Evolutionary conservation across 2,888 invertebrate genomes (phyloP).

Genomic region (Phorcus lineatus): DNA sequence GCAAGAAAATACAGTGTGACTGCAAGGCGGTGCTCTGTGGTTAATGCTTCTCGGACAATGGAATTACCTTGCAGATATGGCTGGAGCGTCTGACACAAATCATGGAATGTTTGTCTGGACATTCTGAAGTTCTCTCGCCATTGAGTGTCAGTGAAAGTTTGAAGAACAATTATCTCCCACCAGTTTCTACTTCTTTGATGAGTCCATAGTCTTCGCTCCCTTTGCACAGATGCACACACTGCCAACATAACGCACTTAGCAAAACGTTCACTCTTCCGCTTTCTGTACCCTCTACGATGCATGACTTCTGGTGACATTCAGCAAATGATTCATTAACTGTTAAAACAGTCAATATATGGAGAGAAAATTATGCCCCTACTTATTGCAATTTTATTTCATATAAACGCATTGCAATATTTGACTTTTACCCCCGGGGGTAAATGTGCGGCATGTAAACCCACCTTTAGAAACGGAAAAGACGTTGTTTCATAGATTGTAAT

Average conservation of each 20-base stretch:
- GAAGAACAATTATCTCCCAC: conserved; percentile 6
- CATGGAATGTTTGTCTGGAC: not conserved
- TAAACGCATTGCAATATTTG: too few species aligned
- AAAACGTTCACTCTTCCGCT: not conserved
- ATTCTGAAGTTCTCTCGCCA: conserved; percentile 30
- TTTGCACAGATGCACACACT: not conserved
- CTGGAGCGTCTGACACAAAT: not conserved
- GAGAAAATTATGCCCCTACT: too few species aligned
- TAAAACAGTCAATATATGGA: too few species aligned
- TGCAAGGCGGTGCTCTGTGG: not conserved
- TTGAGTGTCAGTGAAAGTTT: not conserved
- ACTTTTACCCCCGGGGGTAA: too few species aligned
- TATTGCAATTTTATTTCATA: too few species aligned
- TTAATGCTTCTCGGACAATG: not conserved
- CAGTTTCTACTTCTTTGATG: not conserved
- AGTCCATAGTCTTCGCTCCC: not conserved
- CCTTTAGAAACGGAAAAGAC: too few species aligned
- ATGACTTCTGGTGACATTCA: too few species aligned
- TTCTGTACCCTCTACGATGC: too few species aligned
- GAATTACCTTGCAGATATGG: not conserved
- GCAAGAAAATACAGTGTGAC: conserved; percentile 12
- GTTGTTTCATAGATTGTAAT: too few species aligned
- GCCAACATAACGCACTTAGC: not conserved
- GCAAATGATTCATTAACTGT: too few species aligned
- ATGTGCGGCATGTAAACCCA: too few species aligned